A percentile compares a stretch with the other conserved stretches of the same genome.
phyloP scores from a whole-genome alignment of 2,888 invertebrate species.

The Spialia ferax region DNA sequence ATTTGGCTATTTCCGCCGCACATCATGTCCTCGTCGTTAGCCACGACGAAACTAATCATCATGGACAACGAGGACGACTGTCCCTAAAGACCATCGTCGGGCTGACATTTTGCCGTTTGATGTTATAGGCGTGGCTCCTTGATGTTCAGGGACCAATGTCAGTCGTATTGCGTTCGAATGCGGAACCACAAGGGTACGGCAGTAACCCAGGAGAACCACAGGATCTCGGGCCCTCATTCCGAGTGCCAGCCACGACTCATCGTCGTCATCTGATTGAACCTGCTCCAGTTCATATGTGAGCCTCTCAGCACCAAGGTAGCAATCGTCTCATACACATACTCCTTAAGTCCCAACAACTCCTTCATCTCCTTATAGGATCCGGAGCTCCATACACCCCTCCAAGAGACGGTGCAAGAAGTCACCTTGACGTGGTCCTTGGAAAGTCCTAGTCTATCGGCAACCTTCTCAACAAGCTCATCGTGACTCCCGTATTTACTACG shows the following conservation, averaged over 20 bases:
- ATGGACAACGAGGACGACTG: not conserved
- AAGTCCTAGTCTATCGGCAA: not conserved
- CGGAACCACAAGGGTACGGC: not conserved
- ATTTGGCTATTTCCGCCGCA: constrained; percentile 65
- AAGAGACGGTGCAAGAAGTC: not conserved
- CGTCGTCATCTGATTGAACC: not conserved
- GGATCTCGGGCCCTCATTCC: not conserved
- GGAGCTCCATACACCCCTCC: constrained; percentile 1
- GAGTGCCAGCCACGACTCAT: not conserved
- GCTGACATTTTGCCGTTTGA: constrained; percentile 2
- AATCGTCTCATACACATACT: not conserved
- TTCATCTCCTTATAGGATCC: constrained; percentile 1
- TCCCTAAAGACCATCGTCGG: not conserved
- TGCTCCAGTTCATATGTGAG: not conserved
- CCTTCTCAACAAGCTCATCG: constrained; percentile 4
- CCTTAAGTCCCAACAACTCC: not conserved
- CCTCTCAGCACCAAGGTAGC: not conserved
- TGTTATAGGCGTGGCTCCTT: not conserved
- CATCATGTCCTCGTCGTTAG: too few relatives aligned
- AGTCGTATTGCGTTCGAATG: not conserved
- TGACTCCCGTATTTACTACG: not conserved
- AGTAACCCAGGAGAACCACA: constrained; percentile 1
- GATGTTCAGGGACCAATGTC: not conserved
- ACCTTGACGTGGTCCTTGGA: not conserved
- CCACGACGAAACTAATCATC: not conserved